Evolutionary conservation across 2,888 invertebrate species (phyloP), one percentile per base, ranked within the genome.

Genomic region (Pachycephus smyrnensis): DNA sequence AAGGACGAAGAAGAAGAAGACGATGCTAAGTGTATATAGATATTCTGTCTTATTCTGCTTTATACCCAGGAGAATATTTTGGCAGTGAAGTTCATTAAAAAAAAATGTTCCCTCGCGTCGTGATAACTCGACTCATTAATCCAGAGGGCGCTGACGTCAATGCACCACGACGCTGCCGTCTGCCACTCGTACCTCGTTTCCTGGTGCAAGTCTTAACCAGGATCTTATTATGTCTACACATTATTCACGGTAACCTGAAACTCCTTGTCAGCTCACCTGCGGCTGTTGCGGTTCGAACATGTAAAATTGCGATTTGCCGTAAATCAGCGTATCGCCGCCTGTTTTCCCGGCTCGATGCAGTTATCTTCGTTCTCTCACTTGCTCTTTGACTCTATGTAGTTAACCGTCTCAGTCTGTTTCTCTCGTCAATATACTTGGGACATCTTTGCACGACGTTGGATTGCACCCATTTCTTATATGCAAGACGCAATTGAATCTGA

Each of bases 141-240:
- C 86, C 84, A 80, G 23, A 55, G 23, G 55, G 55, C 75, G 77
- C 77, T 81, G 79, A 82, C 82, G 83, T 84, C 85, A 83, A 83
- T 83, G 84, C 84, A 80, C 80, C 80, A 77, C 76, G 68, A 55
- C 79, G 40, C 15, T 69, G 74, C 71, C 69, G 73, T 74, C 69
- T 30, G 37, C 69, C 32, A 36, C 36, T 75, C 12, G 71, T 40
- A 75, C 68, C 32, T 77, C 75, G 75, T 75, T 75, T 69, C 73
- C 31, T 69, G 36, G 83, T 82, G 84, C 83, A 84, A 87, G 86
- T 86, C 86, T 87, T 86, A 88, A 87, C 84, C 86, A 84, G 86
- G 87, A 89, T 89, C 89, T 89, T 87, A 88, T 89, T 89, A 89
- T 89, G 87, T 86, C 23, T 69, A 35, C 75, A 12, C 71, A 37